These are phyloP conservation scores for Allolobophora icterica DNA, from an alignment of 2,888 invertebrate genomes.

Conservation along the genomic window DNA sequence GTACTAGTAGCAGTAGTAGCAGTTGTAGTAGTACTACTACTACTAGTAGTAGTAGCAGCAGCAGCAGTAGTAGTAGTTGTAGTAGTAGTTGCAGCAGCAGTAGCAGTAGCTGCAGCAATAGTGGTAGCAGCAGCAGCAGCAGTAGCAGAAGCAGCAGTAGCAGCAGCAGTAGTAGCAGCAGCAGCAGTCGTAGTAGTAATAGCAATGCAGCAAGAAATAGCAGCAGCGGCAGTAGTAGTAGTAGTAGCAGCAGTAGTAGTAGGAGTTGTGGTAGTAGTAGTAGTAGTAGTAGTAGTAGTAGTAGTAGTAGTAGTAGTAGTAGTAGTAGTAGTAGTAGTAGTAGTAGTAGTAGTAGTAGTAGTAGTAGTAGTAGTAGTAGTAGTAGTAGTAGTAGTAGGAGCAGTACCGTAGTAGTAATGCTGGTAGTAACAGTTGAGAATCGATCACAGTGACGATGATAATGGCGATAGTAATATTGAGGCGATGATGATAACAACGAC, in stretches of 20 bases:
- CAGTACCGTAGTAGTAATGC: not conserved
- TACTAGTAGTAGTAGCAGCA: too few species aligned
- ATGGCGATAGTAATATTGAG: not conserved
- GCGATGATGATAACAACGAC: not conserved
- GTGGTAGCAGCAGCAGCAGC: too few species aligned
- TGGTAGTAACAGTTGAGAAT: too few species aligned
- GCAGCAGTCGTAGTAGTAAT: not conserved
- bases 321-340: not conserved
- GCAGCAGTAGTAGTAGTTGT: too few species aligned
- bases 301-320: not conserved
- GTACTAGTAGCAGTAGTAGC: too few species aligned
- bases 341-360: not conserved
- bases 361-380: not conserved
- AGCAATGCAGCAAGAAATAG: not conserved
- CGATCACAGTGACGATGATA: not conserved
- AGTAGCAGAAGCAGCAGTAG: too few species aligned
- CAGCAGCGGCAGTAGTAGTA: not conserved
- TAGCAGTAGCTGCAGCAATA: too few species aligned
- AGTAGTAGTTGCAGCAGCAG: too few species aligned
- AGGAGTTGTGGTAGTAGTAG: not conserved
- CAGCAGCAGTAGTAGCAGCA: not conserved
- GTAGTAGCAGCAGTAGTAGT: not conserved
- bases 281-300: not conserved
- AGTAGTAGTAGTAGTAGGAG: not conserved
- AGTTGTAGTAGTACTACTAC: too few species aligned